phyloP scores from a whole-genome alignment of 1,140 invertebrate genomes.

The Coenobita brevimanus region DNA sequence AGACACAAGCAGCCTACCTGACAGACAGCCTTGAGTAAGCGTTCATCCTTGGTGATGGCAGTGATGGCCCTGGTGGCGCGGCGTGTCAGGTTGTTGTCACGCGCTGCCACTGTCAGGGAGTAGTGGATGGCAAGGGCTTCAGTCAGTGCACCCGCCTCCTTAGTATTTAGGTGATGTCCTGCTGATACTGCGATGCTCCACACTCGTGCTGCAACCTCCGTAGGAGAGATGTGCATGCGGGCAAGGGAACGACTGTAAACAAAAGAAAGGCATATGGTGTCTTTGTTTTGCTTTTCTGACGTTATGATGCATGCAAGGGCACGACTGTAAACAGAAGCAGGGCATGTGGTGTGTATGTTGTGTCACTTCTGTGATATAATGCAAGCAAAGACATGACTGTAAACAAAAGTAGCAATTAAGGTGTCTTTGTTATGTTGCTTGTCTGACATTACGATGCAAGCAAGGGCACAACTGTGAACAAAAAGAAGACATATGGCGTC shows the following conservation, averaged over 20 bases:
- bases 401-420: too few species aligned
- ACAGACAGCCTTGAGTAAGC: constrained; percentile 41
- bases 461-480: constrained; percentile 37
- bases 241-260: constrained; percentile 42
- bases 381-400: too few species aligned
- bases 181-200: constrained; percentile 40
- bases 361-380: too few species aligned
- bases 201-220: constrained; percentile 45
- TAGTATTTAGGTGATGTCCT: constrained; percentile 21
- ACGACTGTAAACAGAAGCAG: too few species aligned
- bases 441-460: too few species aligned
- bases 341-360: too few species aligned
- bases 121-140: constrained; percentile 49
- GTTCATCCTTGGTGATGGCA: constrained; percentile 36
- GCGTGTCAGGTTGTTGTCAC: constrained; percentile 14
- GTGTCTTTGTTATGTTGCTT: too few species aligned
- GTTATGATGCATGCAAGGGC: too few species aligned
- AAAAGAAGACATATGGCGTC: too few species aligned
- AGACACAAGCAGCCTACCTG: neutral
- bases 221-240: constrained; percentile 40
- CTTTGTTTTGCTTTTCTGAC: too few species aligned
- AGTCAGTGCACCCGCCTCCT: constrained; percentile 40
- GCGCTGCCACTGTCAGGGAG: constrained; percentile 39
- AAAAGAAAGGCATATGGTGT: too few species aligned
- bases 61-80: constrained; percentile 27